Evolutionary conservation across 2,888 invertebrate species (phyloP).

Genomic region (Doris montereyensis): DNA sequence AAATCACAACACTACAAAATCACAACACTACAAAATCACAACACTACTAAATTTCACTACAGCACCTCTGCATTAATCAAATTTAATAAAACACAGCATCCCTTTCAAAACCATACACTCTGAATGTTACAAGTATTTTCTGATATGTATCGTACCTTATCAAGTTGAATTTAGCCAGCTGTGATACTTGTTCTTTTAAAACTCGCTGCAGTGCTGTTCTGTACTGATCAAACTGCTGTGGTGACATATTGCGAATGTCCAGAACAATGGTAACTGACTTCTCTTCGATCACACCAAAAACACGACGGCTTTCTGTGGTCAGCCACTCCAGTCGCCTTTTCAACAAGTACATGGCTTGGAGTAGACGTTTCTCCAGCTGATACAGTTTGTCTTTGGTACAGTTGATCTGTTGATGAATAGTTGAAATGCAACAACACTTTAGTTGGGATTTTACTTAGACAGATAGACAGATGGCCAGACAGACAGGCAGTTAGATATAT

Average conservation of each 20-base stretch:
- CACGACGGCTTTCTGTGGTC: conserved; percentile 70
- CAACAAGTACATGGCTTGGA: conserved; percentile 65
- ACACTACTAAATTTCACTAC: no score
- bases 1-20: no score
- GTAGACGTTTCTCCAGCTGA: conserved; percentile 64
- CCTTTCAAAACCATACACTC: no score
- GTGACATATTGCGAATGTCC: conserved; percentile 69
- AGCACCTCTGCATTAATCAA: no score
- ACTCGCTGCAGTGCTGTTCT: conserved; percentile 66
- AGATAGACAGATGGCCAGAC: no score
- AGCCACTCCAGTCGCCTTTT: conserved; percentile 71
- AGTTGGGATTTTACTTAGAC: no score
- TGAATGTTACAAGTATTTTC: no score
- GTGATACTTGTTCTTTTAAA: conserved; percentile 69
- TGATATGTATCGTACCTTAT: no score
- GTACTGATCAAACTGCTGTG: conserved; percentile 70
- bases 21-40: no score
- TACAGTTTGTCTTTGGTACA: conserved; percentile 65
- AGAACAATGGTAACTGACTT: conserved; percentile 67
- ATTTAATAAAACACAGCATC: no score
- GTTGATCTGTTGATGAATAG: conserved; percentile 65
- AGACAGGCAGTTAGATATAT: no score
- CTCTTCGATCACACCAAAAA: conserved; percentile 72
- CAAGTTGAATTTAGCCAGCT: conserved; percentile 70
- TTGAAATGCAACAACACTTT: not conserved